These are phyloP conservation scores for Psammodynastes pulverulentus DNA, from an alignment of 2,113 vertebrate genomes.

Conservation along the genomic window DNA sequence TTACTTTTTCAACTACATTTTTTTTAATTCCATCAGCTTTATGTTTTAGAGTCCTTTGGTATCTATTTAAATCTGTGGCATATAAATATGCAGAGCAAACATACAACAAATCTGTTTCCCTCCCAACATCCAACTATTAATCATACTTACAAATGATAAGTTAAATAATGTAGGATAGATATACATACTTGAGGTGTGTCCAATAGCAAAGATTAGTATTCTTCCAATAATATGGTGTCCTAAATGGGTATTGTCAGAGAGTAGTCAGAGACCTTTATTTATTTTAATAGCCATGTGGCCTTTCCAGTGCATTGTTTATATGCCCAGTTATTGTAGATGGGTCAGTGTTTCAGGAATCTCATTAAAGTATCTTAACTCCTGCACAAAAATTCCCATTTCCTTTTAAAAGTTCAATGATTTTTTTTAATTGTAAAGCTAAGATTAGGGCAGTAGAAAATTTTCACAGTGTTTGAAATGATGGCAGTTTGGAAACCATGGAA, in stretches of 20 bases:
- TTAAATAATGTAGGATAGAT: conserved; percentile 19
- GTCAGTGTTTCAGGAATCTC: background rate
- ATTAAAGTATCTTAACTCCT: conserved; percentile 26
- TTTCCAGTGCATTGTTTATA: background rate
- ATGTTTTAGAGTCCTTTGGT: conserved; percentile 31
- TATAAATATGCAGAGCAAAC: conserved; percentile 58
- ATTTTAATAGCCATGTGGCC: background rate
- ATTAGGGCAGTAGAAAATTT: background rate
- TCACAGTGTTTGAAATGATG: background rate
- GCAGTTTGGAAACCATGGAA: background rate
- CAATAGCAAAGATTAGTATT: conserved; percentile 30
- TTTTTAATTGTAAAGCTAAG: background rate
- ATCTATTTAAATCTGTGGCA: conserved; percentile 26
- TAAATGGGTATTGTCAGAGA: background rate
- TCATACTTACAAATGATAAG: conserved; percentile 51
- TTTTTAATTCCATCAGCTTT: conserved; percentile 41
- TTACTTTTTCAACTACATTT: conserved; percentile 52
- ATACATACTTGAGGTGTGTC: conserved; percentile 18
- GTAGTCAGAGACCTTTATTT: background rate
- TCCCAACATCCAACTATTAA: conserved; percentile 40
- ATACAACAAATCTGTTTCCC: conserved; percentile 22
- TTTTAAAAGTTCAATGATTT: background rate
- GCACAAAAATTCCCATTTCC: background rate
- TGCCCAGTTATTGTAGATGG: background rate
- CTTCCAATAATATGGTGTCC: conserved; percentile 7